These are phyloP conservation scores for Illadopsis cleaveri DNA, from an alignment of 2,113 vertebrate species.

Conservation along the genomic window DNA sequence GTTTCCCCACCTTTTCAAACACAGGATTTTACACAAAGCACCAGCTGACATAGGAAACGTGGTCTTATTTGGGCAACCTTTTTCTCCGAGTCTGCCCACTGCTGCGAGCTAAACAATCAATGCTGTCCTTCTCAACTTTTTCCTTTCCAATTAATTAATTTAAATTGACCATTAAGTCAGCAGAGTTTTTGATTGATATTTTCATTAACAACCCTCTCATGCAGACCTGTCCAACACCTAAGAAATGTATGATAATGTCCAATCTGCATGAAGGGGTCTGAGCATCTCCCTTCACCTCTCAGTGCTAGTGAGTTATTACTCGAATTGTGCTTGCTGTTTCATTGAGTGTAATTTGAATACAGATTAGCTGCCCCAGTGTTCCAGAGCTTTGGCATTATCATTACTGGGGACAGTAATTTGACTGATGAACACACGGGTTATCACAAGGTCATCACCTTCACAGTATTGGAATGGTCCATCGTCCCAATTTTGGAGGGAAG, in stretches of 20 bases:
- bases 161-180: conserved; percentile 90
- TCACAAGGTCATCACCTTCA: conserved; percentile 90
- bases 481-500: conserved; percentile 69
- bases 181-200: conserved; percentile 89
- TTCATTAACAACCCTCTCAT: conserved; percentile 84
- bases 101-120: conserved; percentile 65
- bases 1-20: not conserved
- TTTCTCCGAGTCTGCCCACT: not conserved
- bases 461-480: conserved; percentile 62
- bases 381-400: conserved; percentile 87
- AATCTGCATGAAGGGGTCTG: conserved; percentile 77
- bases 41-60: not conserved
- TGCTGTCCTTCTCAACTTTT: conserved; percentile 73
- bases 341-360: conserved; percentile 92
- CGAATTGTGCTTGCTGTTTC: conserved; percentile 76
- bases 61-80: conserved; percentile 20
- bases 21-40: not conserved
- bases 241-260: conserved; percentile 88
- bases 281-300: conserved; percentile 75
- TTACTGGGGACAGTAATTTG: conserved; percentile 87
- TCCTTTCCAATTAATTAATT: conserved; percentile 89
- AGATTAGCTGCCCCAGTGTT: conserved; percentile 90
- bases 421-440: conserved; percentile 91
- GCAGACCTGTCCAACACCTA: conserved; percentile 86
- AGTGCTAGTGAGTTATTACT: conserved; percentile 85